Base-by-base conservation (phyloP, 2,888 invertebrate genomes). In the Drosophila meridionalis region DNA sequence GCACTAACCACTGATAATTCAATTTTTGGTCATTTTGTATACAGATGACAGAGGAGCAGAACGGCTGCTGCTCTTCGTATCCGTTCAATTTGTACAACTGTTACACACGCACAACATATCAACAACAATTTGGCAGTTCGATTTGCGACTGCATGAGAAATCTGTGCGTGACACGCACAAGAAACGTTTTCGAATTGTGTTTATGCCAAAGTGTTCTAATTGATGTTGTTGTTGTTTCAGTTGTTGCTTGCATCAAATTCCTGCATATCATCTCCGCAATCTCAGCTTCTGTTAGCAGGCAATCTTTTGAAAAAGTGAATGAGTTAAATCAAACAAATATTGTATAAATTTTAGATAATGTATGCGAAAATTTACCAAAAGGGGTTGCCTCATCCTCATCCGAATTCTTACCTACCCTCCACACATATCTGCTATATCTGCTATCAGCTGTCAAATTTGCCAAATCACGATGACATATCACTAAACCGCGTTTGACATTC, bases 1-100 rank as follows among this genome's bases (percentile, higher is more conserved):
- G 84, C 89, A 79, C 80, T 79, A 71, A 80, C 82, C 89, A 85
- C 92, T 92, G 92, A 92, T 91, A 91, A 91, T 92, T 90, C 83
- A 92, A 92, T 91, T 91, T 88, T 85, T 79, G 71, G 36, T 28
- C 71, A 75, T 53, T 72, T 69, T 30, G 45, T 1, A 11, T 50
- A 20, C 42, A 42, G 34, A 32, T 20, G 36, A 42, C n/a, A 58
- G 68, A 12, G 6, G 68, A 65, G 43, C 69, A 20, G 26, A 42
- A 45, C 48, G 5, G 34, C 32, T 11, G 50, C 32, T n/a, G 50
- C 70, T 71, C 56, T 69, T 28, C 28, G 55, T 9, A 34, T 5
- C 50, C 68, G 82, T 85, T 85, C 82, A 85, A 87, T 85, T 89
- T 89, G 87, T 89, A 77, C 81, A 83, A 83, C 87, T 88, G 87